phyloP scores from a whole-genome alignment of 1,140 invertebrate species.

The Phenacoccus solenopsis region DNA sequence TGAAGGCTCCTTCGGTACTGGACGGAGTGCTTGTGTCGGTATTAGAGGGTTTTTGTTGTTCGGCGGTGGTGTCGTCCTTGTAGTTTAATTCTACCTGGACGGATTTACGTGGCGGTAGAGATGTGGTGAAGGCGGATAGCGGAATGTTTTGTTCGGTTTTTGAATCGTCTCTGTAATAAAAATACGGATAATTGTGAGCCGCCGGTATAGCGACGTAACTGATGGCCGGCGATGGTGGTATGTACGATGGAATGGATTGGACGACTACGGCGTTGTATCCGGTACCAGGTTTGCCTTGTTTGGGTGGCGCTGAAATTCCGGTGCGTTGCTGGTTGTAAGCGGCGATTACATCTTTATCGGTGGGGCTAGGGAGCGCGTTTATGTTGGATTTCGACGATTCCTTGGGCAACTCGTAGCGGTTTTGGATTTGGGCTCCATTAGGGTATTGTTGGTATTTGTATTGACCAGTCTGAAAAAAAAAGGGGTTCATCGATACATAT shows the following conservation, averaged over 20 bases:
- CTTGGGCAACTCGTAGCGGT: background rate
- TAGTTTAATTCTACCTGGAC: background rate
- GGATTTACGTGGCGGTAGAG: background rate
- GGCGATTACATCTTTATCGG: background rate
- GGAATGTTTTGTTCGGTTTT: background rate
- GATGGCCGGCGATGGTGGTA: background rate
- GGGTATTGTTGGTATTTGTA: background rate
- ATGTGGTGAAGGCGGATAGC: background rate
- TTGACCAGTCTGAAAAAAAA: background rate
- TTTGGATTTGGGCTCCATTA: background rate
- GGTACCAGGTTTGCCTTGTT: background rate
- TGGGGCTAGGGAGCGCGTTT: background rate
- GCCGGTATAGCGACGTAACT: background rate
- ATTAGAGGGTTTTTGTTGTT: background rate
- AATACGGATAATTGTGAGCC: background rate
- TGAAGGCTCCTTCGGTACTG: too few species aligned
- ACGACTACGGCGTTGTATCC: background rate
- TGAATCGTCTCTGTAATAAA: background rate
- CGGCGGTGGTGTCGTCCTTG: background rate
- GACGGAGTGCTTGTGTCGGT: too few species aligned
- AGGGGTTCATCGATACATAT: too few species aligned
- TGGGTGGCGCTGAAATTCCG: constrained; percentile 1
- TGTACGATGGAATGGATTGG: background rate
- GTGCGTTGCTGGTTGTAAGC: background rate
- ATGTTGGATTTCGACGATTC: background rate